These are phyloP conservation scores for Saimiri boliviensis DNA, from an alignment of 2,113 vertebrate genomes.

Conservation along the genomic window DNA sequence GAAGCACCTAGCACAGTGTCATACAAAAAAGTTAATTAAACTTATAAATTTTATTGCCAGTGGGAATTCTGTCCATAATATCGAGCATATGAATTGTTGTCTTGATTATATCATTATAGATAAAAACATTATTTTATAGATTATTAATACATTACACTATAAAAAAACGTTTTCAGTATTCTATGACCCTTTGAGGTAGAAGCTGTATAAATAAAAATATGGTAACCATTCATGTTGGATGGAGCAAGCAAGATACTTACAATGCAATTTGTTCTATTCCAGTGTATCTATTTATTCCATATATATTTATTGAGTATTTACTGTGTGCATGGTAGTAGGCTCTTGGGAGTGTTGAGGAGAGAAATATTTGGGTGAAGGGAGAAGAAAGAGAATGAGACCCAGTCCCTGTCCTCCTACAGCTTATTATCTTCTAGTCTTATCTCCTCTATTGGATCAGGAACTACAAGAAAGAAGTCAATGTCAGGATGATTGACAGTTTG, in stretches of 20 bases:
- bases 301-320: not conserved
- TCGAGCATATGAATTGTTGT: not conserved
- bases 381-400: not conserved
- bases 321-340: not conserved
- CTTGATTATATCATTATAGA: not conserved
- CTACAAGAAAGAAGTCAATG: not conserved
- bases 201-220: not conserved
- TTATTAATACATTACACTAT: not conserved
- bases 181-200: not conserved
- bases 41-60: slow-evolving; percentile 26
- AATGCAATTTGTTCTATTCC: not conserved
- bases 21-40: slow-evolving; percentile 53
- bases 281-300: not conserved
- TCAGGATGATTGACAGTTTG: not conserved
- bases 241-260: not conserved
- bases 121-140: not conserved
- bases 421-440: not conserved
- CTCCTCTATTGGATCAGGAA: not conserved
- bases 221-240: not conserved
- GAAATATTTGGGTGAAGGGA: not conserved
- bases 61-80: slow-evolving; percentile 24
- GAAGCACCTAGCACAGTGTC: not conserved
- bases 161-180: not conserved
- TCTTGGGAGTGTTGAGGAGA: not conserved
- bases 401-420: not conserved